Conservation (phyloP, 2,113 vertebrate genomes). For the Pelusios castaneus region DNA sequence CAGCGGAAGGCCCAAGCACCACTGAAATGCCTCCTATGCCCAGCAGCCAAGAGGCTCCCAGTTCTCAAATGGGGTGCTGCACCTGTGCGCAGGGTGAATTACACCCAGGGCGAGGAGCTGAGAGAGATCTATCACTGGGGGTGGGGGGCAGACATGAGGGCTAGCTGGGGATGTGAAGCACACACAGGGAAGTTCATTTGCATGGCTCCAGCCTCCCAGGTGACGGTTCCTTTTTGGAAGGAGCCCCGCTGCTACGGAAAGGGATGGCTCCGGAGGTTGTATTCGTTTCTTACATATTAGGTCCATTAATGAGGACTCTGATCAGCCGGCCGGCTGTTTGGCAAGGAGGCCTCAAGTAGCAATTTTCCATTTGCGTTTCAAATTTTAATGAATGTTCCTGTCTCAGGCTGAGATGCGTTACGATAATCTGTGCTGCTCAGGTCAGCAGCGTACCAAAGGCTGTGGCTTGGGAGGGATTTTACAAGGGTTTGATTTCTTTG, state of each 20-base stretch:
- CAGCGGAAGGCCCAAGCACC: background rate
- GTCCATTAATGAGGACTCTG: slow-evolving; percentile 74
- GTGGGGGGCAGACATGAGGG: too few relatives aligned
- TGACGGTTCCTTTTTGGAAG: background rate
- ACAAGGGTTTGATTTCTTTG: slow-evolving; percentile 70
- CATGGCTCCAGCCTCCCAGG: background rate
- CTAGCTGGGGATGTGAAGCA: background rate
- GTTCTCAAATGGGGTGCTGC: background rate
- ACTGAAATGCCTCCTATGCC: background rate
- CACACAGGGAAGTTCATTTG: background rate
- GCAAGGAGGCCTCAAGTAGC: slow-evolving; percentile 78
- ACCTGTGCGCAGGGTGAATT: background rate
- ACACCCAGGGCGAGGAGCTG: background rate
- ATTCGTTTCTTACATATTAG: slow-evolving; percentile 64
- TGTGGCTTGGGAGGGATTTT: slow-evolving; percentile 45
- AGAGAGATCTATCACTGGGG: background rate
- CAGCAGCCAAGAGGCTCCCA: background rate
- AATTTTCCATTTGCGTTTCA: slow-evolving; percentile 82
- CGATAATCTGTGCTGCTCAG: slow-evolving; percentile 50
- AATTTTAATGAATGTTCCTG: slow-evolving; percentile 79
- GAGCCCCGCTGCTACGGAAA: background rate
- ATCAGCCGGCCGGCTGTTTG: slow-evolving; percentile 64
- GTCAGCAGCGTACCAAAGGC: slow-evolving; percentile 56
- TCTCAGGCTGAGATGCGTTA: slow-evolving; percentile 62
- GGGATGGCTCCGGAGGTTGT: slow-evolving; percentile 50